Conservation (phyloP, 1,140 invertebrate species). For the Bombus soroeensis region DNA sequence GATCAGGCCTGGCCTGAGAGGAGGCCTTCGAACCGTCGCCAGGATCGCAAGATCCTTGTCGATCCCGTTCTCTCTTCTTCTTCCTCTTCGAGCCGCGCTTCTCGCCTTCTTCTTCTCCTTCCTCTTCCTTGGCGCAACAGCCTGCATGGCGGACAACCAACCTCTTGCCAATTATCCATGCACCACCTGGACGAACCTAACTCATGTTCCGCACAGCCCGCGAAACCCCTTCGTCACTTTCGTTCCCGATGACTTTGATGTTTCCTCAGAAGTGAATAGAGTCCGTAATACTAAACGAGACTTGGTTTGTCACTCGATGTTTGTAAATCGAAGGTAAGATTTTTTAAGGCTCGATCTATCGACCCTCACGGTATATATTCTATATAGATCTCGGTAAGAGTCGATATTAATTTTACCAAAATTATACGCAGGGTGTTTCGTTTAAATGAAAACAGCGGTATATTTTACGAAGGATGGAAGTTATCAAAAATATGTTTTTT, state of each 20-base stretch:
- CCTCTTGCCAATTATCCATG: conserved; percentile 71
- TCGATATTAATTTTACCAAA: too few species aligned
- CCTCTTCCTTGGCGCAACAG: conserved; percentile 1
- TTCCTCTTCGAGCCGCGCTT: background rate
- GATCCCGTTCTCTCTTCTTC: conserved; percentile 57
- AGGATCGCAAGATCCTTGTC: conserved; percentile 74
- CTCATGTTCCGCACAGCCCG: conserved; percentile 10
- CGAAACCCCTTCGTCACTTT: background rate
- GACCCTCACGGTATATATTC: too few species aligned
- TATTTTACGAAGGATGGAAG: too few species aligned
- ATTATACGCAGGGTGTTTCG: too few species aligned
- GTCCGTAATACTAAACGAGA: background rate
- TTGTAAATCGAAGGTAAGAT: background rate
- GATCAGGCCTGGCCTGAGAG: conserved; percentile 67
- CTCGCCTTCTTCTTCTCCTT: conserved; percentile 17
- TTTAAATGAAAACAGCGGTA: too few species aligned
- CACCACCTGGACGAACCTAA: conserved; percentile 58
- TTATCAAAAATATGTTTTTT: too few species aligned
- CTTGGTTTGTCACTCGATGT: background rate
- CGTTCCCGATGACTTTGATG: background rate
- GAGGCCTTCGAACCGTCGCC: conserved; percentile 61
- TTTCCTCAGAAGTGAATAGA: background rate
- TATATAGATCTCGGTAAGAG: too few species aligned
- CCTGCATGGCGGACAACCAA: conserved; percentile 61
- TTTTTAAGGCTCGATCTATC: too few species aligned